Evolutionary conservation across 2,797 vertebrate genomes (phyloP).

Genomic region (Vireo griseus): DNA sequence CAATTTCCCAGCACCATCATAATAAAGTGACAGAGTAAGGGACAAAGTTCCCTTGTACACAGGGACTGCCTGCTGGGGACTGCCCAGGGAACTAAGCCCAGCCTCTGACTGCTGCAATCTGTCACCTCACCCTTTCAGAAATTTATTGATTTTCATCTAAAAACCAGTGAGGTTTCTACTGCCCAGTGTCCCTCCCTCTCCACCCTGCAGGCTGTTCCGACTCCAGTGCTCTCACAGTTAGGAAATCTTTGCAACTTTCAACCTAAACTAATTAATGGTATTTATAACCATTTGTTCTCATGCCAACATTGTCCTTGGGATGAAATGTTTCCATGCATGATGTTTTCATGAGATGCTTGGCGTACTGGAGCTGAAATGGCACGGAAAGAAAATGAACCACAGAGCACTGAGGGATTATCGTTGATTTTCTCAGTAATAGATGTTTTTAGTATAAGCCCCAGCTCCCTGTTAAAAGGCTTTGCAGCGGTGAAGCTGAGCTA

Average conservation of each 20-base stretch:
- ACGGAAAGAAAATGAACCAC: background rate
- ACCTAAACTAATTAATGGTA: background rate
- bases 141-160: background rate
- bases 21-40: background rate
- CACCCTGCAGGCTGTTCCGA: rapidly evolving
- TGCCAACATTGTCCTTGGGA: background rate
- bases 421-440: background rate
- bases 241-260: background rate
- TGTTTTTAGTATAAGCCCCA: background rate
- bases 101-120: background rate
- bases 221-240: background rate
- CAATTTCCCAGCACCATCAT: background rate
- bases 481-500: background rate
- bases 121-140: background rate
- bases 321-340: background rate
- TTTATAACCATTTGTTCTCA: background rate
- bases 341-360: background rate
- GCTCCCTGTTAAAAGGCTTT: background rate
- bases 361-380: background rate
- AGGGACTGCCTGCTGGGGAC: background rate
- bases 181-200: background rate
- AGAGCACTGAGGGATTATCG: background rate
- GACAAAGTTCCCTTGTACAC: rapidly evolving
- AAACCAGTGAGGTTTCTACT: background rate
- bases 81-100: background rate